Conservation (phyloP, 2,888 invertebrate species). For the Drosophila atripex region DNA sequence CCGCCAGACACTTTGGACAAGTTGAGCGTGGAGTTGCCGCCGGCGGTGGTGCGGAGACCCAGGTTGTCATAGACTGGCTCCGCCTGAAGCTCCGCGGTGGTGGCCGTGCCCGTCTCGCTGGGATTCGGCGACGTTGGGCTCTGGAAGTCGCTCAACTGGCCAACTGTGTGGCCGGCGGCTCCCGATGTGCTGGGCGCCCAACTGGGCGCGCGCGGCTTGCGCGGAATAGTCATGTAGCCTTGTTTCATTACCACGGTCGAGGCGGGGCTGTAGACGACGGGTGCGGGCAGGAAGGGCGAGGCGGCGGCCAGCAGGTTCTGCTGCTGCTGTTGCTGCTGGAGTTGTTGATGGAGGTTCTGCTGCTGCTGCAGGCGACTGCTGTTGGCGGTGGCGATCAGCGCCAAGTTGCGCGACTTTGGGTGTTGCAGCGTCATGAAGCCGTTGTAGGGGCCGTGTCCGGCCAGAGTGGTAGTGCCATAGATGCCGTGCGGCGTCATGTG, state of each 20-base stretch:
- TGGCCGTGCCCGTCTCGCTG: constrained; percentile 83
- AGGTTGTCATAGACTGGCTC: constrained; percentile 95
- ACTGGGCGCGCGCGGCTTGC: constrained; percentile 92
- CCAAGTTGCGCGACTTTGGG: constrained; percentile 85
- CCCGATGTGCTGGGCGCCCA: constrained; percentile 88
- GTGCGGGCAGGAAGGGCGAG: constrained; percentile 90
- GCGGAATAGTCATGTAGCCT: constrained; percentile 94
- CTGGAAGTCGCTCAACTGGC: constrained; percentile 84
- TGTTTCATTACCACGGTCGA: constrained; percentile 85
- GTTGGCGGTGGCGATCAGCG: constrained; percentile 80
- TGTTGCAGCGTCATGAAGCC: constrained; percentile 92
- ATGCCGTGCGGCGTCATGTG: constrained; percentile 84
- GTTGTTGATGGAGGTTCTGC: constrained; percentile 59
- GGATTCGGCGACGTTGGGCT: constrained; percentile 82
- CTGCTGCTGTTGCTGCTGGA: constrained; percentile 87
- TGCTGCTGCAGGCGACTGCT: constrained; percentile 85
- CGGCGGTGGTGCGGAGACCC: constrained; percentile 92
- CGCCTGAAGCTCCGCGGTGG: constrained; percentile 86
- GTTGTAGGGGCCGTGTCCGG: constrained; percentile 83
- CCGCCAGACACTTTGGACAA: constrained; percentile 87
- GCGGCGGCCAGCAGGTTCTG: constrained; percentile 81
- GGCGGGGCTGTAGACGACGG: constrained; percentile 87
- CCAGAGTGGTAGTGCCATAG: constrained; percentile 85
- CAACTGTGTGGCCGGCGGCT: constrained; percentile 45
- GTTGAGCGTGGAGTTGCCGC: constrained; percentile 92